Conservation (phyloP, 2,113 vertebrate species). For the Cyrtonyx montezumae region DNA sequence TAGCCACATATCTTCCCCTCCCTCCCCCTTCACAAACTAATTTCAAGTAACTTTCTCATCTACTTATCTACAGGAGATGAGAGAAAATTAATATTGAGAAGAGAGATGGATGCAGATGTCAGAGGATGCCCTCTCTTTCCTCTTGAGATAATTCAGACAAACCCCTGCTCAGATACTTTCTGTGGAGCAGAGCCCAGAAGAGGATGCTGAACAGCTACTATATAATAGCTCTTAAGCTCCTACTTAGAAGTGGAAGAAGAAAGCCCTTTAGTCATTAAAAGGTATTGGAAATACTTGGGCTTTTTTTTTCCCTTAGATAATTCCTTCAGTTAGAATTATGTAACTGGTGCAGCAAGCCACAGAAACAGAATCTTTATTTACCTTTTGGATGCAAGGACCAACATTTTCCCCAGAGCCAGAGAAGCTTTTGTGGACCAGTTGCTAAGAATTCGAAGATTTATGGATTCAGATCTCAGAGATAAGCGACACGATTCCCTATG, state of each 20-base stretch:
- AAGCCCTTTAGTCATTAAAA: not conserved
- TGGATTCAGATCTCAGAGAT: not conserved
- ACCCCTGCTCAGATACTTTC: conserved; percentile 40
- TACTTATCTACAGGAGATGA: conserved; percentile 42
- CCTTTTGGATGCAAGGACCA: not conserved
- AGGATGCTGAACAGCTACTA: conserved; percentile 37
- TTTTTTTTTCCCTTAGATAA: not conserved
- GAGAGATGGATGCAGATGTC: conserved; percentile 44
- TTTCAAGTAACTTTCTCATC: conserved; percentile 2
- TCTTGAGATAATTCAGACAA: conserved; percentile 66
- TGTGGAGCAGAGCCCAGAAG: conserved; percentile 62
- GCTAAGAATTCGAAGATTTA: not conserved
- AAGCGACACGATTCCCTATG: not conserved
- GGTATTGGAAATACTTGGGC: not conserved
- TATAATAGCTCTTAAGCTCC: not conserved
- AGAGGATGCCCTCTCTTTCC: conserved; percentile 60
- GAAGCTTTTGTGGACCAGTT: not conserved
- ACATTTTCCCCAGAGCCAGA: not conserved
- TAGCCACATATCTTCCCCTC: not conserved
- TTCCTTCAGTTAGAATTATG: not conserved
- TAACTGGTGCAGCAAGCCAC: not conserved
- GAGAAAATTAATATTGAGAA: conserved; percentile 43
- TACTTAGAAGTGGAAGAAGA: not conserved
- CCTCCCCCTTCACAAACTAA: not conserved
- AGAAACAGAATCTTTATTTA: not conserved